A percentile compares a stretch with the other conserved stretches of the same genome.
These are phyloP conservation scores for Leptothorax acervorum DNA, from an alignment of 2,888 invertebrate species.

Conservation along the genomic window DNA sequence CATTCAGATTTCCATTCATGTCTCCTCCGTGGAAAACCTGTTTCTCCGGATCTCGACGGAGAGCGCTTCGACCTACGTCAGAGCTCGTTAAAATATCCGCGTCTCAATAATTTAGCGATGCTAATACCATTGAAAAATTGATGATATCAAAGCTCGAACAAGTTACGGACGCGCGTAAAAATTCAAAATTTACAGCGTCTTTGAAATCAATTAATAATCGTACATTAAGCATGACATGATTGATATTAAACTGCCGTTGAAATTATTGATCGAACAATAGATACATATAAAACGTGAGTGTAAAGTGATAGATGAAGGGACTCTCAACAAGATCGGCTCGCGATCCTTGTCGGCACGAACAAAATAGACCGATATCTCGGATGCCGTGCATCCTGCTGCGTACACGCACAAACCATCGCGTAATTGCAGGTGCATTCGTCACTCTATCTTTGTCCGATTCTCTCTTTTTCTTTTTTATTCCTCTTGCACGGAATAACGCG, in stretches of 20 bases:
- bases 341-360: neutral
- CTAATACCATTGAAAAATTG: constrained; percentile 13
- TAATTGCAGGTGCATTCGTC: constrained; percentile 30
- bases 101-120: neutral
- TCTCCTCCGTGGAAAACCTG: constrained; percentile 33
- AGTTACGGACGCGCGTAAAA: neutral
- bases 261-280: neutral
- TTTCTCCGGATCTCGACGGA: constrained; percentile 34
- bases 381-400: neutral
- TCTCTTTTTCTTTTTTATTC: neutral
- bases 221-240: neutral
- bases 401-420: neutral
- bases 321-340: neutral
- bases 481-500: constrained; percentile 57
- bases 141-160: neutral
- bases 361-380: neutral
- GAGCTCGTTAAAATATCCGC: constrained; percentile 36
- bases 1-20: constrained; percentile 78
- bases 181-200: neutral
- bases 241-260: neutral
- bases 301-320: neutral
- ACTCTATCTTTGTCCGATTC: constrained; percentile 16
- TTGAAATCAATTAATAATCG: neutral
- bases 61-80: neutral
- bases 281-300: neutral